Base-by-base conservation (phyloP, 1,140 invertebrate species). In the Ruditapes philippinarum region DNA sequence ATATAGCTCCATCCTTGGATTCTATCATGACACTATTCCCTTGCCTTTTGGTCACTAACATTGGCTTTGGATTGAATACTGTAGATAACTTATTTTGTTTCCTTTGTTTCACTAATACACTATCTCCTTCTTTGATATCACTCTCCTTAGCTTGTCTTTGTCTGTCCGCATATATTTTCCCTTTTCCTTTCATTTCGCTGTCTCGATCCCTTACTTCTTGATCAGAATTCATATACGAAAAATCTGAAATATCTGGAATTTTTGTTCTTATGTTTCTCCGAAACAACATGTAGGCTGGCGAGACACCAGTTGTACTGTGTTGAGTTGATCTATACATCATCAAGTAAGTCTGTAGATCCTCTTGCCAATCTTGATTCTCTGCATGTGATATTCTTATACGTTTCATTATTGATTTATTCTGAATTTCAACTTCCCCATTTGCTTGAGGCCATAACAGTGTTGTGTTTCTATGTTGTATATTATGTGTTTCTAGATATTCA, bases 221-320 rank as follows among this genome's bases (percentile, higher is more conserved):
- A 40, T 89, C 81, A 36, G 12, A 9, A 11, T 14, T 5, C 9
- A 7, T n/a, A 25, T 78, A 40, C 17, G 42, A 11, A 12, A 33
- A 33, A 40, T 74, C 22, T 9, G 45, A 51, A 2, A 91, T 14
- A 17, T 78, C 86, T 38, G 82, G 90, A 51, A 92, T 17, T 84
- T 91, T 91, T 22, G 91, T 91, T 42, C 87, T 45, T 17, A 92
- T 51, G 38, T 91, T 91, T 0, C 89, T 51, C 19, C 62, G 62
- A 62, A 90, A 91, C 38, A 93, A 31, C 19, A 91, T 36, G 70
- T 91, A 80, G 3, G 88, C 70, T 0, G 88, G 90, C 38, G 70
- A 86, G 28, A 87, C 62, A 17, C 88, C 79, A 17, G 81, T 91
- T 0, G 86, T 87, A 1, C 45, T 33, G n/a, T 92, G 89, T 28